Evolutionary conservation across 2,797 vertebrate genomes (phyloP).

Genomic region (Chelon labrosus): DNA sequence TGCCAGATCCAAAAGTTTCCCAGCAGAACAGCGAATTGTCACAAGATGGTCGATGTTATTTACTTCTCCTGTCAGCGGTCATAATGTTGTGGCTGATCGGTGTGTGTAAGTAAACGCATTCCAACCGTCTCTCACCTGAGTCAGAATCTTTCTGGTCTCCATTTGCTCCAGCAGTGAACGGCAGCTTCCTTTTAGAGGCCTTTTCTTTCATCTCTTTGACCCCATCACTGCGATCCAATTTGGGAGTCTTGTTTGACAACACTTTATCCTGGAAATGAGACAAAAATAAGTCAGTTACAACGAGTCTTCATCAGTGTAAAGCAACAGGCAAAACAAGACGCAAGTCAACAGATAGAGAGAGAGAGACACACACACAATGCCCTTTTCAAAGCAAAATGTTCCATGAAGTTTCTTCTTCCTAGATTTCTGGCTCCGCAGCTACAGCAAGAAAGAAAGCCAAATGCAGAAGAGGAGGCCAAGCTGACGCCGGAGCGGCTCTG

Average conservation of each 20-base stretch:
- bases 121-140: slow-evolving; percentile 87
- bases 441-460: slow-evolving; percentile 45
- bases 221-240: slow-evolving; percentile 97
- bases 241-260: slow-evolving; percentile 98
- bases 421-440: slow-evolving; percentile 53
- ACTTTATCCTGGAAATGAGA: slow-evolving; percentile 92
- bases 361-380: slow-evolving; percentile 8
- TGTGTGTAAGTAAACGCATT: background rate
- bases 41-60: no score
- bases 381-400: slow-evolving; percentile 65
- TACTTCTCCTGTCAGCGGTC: no score
- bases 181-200: slow-evolving; percentile 96
- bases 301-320: slow-evolving; percentile 7
- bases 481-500: slow-evolving; percentile 63
- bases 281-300: background rate
- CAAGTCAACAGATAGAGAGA: background rate
- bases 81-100: no score
- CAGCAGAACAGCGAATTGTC: no score
- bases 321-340: background rate
- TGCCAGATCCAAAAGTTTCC: no score
- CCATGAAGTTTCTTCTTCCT: slow-evolving; percentile 67
- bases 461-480: slow-evolving; percentile 45
- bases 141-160: slow-evolving; percentile 99
- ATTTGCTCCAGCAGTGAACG: slow-evolving; percentile 98
- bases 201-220: slow-evolving; percentile 99